These are phyloP conservation scores for Trichonephila clavipes DNA, from an alignment of 1,140 invertebrate genomes.

Conservation along the genomic window DNA sequence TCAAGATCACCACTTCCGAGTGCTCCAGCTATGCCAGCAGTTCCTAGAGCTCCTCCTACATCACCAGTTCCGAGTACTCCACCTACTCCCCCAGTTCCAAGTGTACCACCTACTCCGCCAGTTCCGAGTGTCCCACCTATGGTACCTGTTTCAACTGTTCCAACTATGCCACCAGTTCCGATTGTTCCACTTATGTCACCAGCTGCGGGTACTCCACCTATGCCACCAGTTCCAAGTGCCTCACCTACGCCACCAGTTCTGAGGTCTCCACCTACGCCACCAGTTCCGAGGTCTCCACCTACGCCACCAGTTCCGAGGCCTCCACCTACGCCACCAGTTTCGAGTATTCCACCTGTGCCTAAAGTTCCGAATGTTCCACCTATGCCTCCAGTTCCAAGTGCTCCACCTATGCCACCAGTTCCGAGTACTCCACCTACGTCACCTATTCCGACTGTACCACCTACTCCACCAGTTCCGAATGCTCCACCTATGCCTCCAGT, in stretches of 20 bases:
- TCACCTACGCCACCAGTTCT: not conserved
- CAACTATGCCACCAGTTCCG: not conserved
- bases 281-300: not conserved
- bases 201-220: not conserved
- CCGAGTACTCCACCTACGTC: not conserved
- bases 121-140: not conserved
- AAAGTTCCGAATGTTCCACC: too few species aligned
- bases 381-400: too few species aligned
- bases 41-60: too few species aligned
- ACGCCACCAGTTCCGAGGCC: too few species aligned
- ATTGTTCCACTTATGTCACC: not conserved
- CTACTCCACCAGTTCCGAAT: not conserved
- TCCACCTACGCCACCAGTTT: too few species aligned
- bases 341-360: too few species aligned
- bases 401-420: too few species aligned
- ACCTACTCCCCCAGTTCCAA: not conserved
- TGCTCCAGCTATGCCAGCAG: too few species aligned
- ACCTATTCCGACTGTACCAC: not conserved
- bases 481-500: too few species aligned
- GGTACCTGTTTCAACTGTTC: not conserved
- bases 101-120: not conserved
- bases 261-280: not conserved
- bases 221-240: too few species aligned
- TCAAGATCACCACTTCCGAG: too few species aligned
- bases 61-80: not conserved